These are phyloP conservation scores for Stenoptilia bipunctidactyla DNA, from an alignment of 2,888 invertebrate species.

Conservation along the genomic window DNA sequence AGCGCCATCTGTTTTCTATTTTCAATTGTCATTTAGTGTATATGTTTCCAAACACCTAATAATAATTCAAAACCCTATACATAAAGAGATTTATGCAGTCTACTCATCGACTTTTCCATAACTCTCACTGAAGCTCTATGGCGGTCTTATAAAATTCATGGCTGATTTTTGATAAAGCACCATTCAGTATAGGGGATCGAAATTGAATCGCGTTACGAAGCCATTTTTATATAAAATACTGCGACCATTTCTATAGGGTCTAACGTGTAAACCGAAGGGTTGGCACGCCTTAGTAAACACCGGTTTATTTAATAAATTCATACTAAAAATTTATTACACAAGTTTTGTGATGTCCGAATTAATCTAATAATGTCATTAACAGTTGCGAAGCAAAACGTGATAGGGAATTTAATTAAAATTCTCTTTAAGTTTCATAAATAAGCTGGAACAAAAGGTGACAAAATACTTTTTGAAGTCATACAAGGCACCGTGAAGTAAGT, in stretches of 20 bases:
- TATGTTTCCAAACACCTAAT: too few species aligned
- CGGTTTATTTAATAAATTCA: constrained; percentile 12
- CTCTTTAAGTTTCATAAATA: constrained; percentile 34
- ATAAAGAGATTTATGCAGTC: too few species aligned
- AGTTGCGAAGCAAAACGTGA: not conserved
- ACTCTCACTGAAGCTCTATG: constrained; percentile 3
- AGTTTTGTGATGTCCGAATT: not conserved
- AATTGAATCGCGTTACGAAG: constrained; percentile 24
- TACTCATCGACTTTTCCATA: not conserved
- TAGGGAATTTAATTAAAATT: constrained; percentile 8
- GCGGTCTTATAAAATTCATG: constrained; percentile 20
- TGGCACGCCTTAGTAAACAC: constrained; percentile 16
- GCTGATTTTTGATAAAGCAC: constrained; percentile 17
- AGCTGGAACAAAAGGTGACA: constrained; percentile 42
- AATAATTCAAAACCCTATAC: too few species aligned
- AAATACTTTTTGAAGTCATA: constrained; percentile 40
- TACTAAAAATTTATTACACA: not conserved
- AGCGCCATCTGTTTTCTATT: too few species aligned
- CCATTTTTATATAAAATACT: constrained; percentile 15
- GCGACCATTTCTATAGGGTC: constrained; percentile 11
- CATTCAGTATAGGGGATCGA: constrained; percentile 16
- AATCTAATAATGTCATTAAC: not conserved
- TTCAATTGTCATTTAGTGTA: too few species aligned
- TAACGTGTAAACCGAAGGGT: constrained; percentile 16
- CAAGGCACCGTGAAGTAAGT: constrained; percentile 30